phyloP scores from a whole-genome alignment of 2,113 vertebrate species.

The Microcebus ravelobensis region DNA sequence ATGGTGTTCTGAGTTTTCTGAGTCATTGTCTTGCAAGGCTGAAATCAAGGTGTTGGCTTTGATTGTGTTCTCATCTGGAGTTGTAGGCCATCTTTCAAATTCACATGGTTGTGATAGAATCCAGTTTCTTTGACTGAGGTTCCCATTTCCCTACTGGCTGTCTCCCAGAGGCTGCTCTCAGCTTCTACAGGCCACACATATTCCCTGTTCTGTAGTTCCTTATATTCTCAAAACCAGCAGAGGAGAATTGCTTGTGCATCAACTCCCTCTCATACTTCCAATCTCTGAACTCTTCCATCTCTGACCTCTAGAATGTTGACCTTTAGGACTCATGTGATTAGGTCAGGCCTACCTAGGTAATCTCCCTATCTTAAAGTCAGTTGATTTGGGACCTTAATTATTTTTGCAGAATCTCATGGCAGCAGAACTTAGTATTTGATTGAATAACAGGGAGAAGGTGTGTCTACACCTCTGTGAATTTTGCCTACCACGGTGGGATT shows the following conservation, averaged over 20 bases:
- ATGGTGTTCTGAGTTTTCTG: neutral
- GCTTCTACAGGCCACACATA: neutral
- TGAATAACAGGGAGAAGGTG: neutral
- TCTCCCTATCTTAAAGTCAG: neutral
- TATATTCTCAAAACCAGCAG: neutral
- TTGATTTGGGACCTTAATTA: neutral
- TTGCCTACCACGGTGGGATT: neutral
- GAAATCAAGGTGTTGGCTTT: neutral
- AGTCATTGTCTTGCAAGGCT: neutral
- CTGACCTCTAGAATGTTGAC: neutral
- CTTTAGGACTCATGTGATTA: neutral
- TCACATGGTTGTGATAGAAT: neutral
- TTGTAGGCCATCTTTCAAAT: neutral
- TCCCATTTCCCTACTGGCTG: neutral
- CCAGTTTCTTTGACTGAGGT: neutral
- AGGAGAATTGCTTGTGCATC: neutral
- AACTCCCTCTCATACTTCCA: neutral
- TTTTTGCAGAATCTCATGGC: neutral
- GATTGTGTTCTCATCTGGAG: neutral
- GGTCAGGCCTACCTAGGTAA: neutral
- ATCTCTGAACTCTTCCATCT: neutral
- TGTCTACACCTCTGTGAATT: neutral
- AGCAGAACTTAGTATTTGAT: conserved; percentile 5
- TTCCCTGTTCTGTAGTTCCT: neutral
- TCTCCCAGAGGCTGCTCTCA: neutral